Conservation (phyloP, 64 coral and sea anemone genomes). For the Orbicella faveolata region DNA sequence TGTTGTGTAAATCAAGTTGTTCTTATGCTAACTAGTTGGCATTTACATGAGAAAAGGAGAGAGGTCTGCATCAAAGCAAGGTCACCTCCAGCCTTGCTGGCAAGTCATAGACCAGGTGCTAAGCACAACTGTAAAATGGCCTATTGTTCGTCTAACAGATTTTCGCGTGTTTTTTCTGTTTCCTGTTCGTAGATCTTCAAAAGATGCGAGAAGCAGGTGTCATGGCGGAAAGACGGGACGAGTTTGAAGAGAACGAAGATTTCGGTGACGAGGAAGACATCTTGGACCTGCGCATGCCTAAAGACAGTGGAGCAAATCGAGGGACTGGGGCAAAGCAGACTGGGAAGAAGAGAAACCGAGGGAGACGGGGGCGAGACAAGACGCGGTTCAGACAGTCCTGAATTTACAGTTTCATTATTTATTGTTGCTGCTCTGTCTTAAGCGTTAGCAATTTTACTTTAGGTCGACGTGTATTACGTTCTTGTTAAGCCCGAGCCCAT, state of each 20-base stretch:
- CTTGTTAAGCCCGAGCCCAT: too few species aligned
- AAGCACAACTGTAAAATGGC: too few species aligned
- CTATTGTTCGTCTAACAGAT: too few species aligned
- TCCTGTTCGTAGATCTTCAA: not conserved
- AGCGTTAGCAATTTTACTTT: too few species aligned
- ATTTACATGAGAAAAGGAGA: too few species aligned
- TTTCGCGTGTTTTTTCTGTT: not conserved
- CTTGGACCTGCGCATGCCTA: constrained; percentile 7
- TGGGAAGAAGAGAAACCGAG: constrained; percentile 30
- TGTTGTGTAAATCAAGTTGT: too few species aligned
- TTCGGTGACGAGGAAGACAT: constrained; percentile 9
- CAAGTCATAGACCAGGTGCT: too few species aligned
- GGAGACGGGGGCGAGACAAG: constrained; percentile 11
- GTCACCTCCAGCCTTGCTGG: too few species aligned
- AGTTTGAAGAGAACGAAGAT: not conserved
- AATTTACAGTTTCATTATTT: not conserved
- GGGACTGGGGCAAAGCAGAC: not conserved
- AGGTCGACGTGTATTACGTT: too few species aligned
- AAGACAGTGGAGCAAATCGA: constrained; percentile 9
- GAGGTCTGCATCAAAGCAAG: too few species aligned
- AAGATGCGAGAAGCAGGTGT: not conserved
- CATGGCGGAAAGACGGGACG: not conserved
- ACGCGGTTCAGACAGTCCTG: constrained; percentile 18
- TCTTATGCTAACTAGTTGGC: too few species aligned
- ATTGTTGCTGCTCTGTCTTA: too few species aligned